A percentile compares a stretch with the other conserved stretches of the same genome.
Conservation (phyloP, 2,113 vertebrate species). For the Miniopterus natalensis region DNA sequence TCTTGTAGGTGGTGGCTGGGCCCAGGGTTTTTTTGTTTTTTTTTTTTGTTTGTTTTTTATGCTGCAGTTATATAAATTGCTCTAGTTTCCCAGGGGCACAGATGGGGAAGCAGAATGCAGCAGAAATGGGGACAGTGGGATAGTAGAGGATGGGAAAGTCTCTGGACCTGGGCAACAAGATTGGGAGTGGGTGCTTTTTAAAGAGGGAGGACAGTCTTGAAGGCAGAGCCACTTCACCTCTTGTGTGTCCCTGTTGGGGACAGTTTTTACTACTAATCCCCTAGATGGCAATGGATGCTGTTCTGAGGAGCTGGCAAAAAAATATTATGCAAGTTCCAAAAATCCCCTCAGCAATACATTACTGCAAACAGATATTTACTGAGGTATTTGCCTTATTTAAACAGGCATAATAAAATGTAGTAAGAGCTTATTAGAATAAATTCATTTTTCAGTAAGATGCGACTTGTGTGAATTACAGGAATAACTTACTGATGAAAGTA, state of each 20-base stretch:
- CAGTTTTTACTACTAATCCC: rapidly evolving
- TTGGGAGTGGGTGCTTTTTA: not conserved
- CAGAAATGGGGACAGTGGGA: not conserved
- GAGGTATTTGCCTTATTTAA: not conserved
- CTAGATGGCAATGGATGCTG: rapidly evolving
- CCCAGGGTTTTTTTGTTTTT: no score
- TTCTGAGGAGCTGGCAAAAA: not conserved
- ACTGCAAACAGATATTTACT: not conserved
- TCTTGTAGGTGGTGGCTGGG: not conserved
- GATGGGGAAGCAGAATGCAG: not conserved
- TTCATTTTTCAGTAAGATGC: not conserved
- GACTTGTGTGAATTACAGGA: not conserved
- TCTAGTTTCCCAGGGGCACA: not conserved
- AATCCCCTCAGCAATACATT: not conserved
- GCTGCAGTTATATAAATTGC: not conserved
- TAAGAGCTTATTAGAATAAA: not conserved
- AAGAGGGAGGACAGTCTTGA: not conserved
- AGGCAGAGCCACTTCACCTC: not conserved
- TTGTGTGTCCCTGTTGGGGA: not conserved
- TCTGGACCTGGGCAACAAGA: no score
- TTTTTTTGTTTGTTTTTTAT: not conserved
- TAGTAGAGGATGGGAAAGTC: no score
- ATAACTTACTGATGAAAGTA: not conserved
- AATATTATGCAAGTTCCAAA: rapidly evolving
- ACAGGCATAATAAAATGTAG: not conserved